A percentile compares a stretch with the other conserved stretches of the same genome.
Evolutionary conservation across 1,140 invertebrate genomes (phyloP).

Genomic region (Calliopsis andreniformis): DNA sequence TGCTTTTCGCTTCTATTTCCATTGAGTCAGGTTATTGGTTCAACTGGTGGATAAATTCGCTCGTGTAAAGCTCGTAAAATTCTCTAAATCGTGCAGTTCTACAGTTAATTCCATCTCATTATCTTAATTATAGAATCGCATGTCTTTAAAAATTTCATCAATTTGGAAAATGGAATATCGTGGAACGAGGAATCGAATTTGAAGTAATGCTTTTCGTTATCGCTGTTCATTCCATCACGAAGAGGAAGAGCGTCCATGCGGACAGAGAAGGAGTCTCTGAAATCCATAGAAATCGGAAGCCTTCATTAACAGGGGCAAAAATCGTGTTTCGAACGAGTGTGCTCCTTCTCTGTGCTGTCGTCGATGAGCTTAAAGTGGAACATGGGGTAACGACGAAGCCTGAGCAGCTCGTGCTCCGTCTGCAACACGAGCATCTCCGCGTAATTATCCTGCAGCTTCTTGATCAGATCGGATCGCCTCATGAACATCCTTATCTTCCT

Average conservation of each 20-base stretch:
- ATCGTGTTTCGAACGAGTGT: not conserved
- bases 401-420: slow-evolving; percentile 83
- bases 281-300: too few relatives aligned
- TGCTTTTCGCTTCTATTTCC: not conserved
- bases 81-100: not conserved
- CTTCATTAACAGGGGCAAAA: slow-evolving; percentile 9
- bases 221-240: too few relatives aligned
- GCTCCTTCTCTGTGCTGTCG: not conserved
- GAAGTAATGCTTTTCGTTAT: too few relatives aligned
- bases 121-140: not conserved
- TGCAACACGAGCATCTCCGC: slow-evolving; percentile 83
- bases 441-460: slow-evolving; percentile 84
- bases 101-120: not conserved
- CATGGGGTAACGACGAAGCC: slow-evolving; percentile 83
- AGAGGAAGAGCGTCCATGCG: too few relatives aligned
- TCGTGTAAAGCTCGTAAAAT: not conserved
- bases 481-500: slow-evolving; percentile 82
- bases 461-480: slow-evolving; percentile 81
- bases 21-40: slow-evolving; percentile 10
- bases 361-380: slow-evolving; percentile 68
- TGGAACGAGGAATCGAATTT: too few relatives aligned
- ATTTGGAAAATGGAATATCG: too few relatives aligned
- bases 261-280: too few relatives aligned
- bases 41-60: slow-evolving; percentile 10
- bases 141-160: not conserved